These are phyloP conservation scores for Spea multiplicata DNA, from an alignment of 2,113 vertebrate genomes.

Conservation along the genomic window DNA sequence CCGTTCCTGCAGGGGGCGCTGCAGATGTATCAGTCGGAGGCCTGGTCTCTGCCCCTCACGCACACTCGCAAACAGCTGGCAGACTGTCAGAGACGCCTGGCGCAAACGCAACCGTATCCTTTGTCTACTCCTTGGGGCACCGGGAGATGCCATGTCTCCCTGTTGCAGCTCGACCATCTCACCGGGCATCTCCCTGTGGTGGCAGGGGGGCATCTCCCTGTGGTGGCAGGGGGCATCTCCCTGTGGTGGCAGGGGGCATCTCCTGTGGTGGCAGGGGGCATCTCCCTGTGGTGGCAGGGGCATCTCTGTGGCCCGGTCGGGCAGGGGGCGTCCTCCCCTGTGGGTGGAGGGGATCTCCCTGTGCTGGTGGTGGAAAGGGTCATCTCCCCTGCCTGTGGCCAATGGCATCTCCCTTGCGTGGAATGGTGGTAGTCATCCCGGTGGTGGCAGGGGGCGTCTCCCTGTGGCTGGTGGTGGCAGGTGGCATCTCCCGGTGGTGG, in stretches of 20 bases:
- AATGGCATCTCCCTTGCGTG: too few species aligned
- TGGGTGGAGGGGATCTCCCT: not conserved
- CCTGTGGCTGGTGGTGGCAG: not conserved
- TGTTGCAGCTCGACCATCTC: too few species aligned
- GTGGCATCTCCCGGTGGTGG: not conserved
- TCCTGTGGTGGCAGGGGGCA: too few species aligned
- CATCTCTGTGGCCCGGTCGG: too few species aligned
- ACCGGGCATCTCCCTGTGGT: too few species aligned
- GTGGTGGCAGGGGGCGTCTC: not conserved
- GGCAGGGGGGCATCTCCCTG: too few species aligned
- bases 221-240: too few species aligned
- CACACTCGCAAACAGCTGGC: constrained; percentile 92
- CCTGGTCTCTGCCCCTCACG: constrained; percentile 87
- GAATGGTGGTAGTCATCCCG: not conserved
- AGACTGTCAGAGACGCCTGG: constrained; percentile 88
- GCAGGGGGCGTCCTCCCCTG: not conserved
- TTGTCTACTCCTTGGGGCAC: not conserved
- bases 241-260: too few species aligned
- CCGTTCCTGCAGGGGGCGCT: constrained; percentile 85
- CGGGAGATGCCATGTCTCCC: too few species aligned
- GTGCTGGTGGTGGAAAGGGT: not conserved
- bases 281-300: not conserved
- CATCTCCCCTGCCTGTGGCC: too few species aligned
- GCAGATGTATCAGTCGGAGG: constrained; percentile 86
- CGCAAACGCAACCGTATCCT: constrained; percentile 93